phyloP scores from a whole-genome alignment of 2,113 vertebrate genomes.

The Sorex fumeus region DNA sequence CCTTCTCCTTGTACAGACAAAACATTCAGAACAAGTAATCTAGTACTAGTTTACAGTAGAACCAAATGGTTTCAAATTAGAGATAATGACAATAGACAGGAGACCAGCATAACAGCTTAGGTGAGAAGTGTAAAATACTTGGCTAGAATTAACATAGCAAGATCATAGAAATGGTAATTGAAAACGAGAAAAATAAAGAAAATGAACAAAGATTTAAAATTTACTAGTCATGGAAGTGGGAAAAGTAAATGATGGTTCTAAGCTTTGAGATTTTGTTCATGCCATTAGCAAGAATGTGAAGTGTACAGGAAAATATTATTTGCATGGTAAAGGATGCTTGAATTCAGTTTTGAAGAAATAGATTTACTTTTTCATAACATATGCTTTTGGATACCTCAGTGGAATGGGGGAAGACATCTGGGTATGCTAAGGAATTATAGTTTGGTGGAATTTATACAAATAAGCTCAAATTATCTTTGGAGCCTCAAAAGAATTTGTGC shows the following conservation, averaged over 20 bases:
- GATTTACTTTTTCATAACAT: background rate
- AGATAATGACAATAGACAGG: background rate
- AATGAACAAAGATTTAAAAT: constrained; percentile 10
- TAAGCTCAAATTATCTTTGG: background rate
- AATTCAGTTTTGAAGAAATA: background rate
- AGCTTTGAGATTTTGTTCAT: background rate
- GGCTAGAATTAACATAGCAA: background rate
- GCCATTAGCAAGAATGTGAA: background rate
- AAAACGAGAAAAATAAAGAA: background rate
- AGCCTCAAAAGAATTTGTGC: background rate
- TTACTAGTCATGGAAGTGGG: background rate
- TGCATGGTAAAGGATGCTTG: background rate
- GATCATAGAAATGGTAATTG: background rate
- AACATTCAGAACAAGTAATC: background rate
- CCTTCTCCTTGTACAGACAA: background rate
- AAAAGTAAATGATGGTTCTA: background rate
- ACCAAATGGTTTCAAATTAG: background rate
- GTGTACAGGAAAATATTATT: background rate
- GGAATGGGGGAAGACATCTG: background rate
- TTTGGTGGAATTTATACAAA: background rate
- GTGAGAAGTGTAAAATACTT: background rate
- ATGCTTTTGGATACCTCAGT: background rate
- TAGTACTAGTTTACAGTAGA: background rate
- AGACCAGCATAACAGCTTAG: background rate
- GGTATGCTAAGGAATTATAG: background rate